These are phyloP conservation scores for Pyrgus malvae DNA, from an alignment of 2,888 invertebrate species.

Conservation along the genomic window DNA sequence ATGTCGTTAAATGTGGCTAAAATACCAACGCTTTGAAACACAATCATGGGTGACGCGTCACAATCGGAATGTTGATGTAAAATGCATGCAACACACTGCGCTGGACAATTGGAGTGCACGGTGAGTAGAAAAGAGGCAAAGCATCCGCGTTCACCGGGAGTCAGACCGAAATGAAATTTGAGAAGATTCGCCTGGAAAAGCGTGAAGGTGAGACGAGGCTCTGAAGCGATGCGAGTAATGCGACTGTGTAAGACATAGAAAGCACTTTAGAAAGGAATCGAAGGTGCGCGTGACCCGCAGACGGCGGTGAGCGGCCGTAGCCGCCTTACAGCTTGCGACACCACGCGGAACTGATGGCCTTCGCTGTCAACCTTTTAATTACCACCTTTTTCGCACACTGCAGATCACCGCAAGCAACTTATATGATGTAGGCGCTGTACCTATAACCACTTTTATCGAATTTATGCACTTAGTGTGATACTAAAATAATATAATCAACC, in stretches of 20 bases:
- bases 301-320: conserved; percentile 45
- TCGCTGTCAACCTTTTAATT: conserved; percentile 76
- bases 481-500: too few species aligned
- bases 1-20: conserved; percentile 7
- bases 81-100: conserved; percentile 57
- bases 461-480: too few species aligned
- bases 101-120: conserved; percentile 42
- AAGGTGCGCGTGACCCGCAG: conserved; percentile 75
- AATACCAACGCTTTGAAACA: conserved; percentile 45
- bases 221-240: conserved; percentile 44
- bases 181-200: conserved; percentile 54
- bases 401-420: neutral
- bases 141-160: conserved; percentile 35
- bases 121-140: conserved; percentile 37
- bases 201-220: conserved; percentile 58
- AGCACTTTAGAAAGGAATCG: conserved; percentile 80
- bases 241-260: conserved; percentile 68
- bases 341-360: conserved; percentile 70
- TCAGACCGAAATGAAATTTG: conserved; percentile 49
- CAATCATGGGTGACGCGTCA: conserved; percentile 57
- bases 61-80: conserved; percentile 70
- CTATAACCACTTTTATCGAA: too few species aligned
- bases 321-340: conserved; percentile 51
- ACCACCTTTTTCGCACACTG: conserved; percentile 46
- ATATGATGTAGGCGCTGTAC: too few species aligned